Percentiles rank a stretch among this genome's conserved stretches.
Evolutionary conservation across 2,888 invertebrate genomes (phyloP).

Genomic region (Anthophora plumipes): DNA sequence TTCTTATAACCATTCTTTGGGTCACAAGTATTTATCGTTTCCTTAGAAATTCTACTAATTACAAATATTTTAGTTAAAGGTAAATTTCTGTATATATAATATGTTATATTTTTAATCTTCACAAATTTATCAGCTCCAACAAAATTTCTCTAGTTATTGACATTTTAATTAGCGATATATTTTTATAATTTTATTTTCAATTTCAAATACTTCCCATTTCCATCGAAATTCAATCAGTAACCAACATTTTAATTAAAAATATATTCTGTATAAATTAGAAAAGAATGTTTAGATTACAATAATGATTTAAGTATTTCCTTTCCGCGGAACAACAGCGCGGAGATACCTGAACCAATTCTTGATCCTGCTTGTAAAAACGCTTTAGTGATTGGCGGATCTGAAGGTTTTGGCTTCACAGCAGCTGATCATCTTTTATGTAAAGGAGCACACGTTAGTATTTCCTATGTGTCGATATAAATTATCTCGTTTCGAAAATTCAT

Average conservation of each 20-base stretch:
- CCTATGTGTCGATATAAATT: neutral
- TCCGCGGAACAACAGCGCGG: constrained; percentile 5
- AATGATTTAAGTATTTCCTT: neutral
- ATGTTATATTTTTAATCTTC: too few relatives aligned
- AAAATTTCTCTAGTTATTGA: too few relatives aligned
- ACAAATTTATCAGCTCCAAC: too few relatives aligned
- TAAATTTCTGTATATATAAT: too few relatives aligned
- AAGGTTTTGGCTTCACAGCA: constrained; percentile 86
- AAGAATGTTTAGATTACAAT: neutral
- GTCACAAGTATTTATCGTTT: neutral
- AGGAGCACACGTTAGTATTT: constrained; percentile 76
- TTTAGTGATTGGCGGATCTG: constrained; percentile 85
- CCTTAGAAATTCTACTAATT: neutral
- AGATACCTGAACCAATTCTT: constrained; percentile 23
- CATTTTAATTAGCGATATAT: too few relatives aligned
- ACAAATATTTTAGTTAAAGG: too few relatives aligned
- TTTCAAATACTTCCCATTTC: neutral
- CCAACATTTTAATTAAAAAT: neutral
- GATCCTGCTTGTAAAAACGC: constrained; percentile 58
- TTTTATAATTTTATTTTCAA: too few relatives aligned
- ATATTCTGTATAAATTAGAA: neutral
- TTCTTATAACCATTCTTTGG: too few relatives aligned
- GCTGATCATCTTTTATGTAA: constrained; percentile 85
- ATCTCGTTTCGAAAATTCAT: neutral
- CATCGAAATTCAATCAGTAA: neutral